phyloP scores from a whole-genome alignment of 2,113 vertebrate species.

The Phalacrocorax pelagicus region DNA sequence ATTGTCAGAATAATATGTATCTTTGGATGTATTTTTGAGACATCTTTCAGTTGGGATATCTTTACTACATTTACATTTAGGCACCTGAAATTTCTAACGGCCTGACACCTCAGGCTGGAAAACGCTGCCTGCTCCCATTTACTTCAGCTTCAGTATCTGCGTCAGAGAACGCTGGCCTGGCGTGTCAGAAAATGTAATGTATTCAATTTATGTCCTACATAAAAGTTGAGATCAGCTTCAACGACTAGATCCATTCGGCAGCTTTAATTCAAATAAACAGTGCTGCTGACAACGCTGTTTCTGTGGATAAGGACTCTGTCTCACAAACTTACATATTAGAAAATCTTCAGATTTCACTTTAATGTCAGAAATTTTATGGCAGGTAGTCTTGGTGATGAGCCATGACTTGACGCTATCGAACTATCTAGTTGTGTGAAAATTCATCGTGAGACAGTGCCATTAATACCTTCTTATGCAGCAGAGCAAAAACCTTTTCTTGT shows the following conservation, averaged over 20 bases:
- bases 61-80: not conserved
- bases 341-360: not conserved
- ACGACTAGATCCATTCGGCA: not conserved
- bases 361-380: not conserved
- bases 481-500: not conserved
- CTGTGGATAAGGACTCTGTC: not conserved
- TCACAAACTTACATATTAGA: not conserved
- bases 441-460: not conserved
- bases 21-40: not conserved
- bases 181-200: not conserved
- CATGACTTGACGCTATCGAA: not conserved
- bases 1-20: not conserved
- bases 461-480: not conserved
- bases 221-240: conserved; percentile 13
- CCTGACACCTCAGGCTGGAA: not conserved
- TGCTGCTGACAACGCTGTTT: not conserved
- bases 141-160: not conserved
- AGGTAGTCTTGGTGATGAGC: not conserved
- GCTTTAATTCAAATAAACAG: not conserved
- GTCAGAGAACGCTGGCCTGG: not conserved
- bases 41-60: not conserved
- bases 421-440: not conserved
- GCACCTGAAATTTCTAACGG: not conserved
- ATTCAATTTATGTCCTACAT: conserved; percentile 22
- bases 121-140: not conserved